Evolutionary conservation across 2,113 vertebrate genomes (phyloP), one percentile per base, ranked within the genome.

Genomic region (Erpornis zantholeuca): DNA sequence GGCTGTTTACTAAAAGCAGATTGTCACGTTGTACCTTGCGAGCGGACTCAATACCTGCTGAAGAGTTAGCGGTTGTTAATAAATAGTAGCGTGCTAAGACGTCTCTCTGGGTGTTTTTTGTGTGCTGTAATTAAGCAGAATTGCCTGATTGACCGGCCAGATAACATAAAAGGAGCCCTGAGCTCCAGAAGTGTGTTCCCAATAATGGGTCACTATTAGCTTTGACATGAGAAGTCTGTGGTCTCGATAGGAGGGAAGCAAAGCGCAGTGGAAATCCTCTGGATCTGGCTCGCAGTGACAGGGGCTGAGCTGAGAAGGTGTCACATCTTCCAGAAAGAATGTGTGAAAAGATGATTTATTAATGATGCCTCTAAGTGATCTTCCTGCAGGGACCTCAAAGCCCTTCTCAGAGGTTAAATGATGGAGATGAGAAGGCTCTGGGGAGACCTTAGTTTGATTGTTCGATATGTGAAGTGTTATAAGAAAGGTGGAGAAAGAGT

Each of bases 61-160:
- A 64, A 64, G 86, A 77, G 81, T 63, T 81, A 17, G 84, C 16
- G 16, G 70, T 91, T 77, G 84, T 66, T 97, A 94, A 97, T 94
- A 96, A 96, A 96, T 71, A 90, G 69, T 10, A 65, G 69, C 44
- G 13, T 11, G 25, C 94, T 94, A 61, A 96, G 83, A 68, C 52
- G 16, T 78, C 94, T 97, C 88, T 94, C 90, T 9, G 92, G 86
- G 88, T 97, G 94, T 54, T 65, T 95, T 97, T 35, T 92, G 82
- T 89, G 93, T 66, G 25, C 88, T 70, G 82, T 93, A 96, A 96
- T 96, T 94, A 80, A 86, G 71, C 3, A 18, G 63, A 95, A 97
- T 94, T 85, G 92, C 76, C 90, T 76, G 47, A 86, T 95, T 56
- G 80, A 76, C 47, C 7, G 12, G 81, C 33, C 82, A 86, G 92